Conservation (phyloP, 2,797 vertebrate genomes). For the Pelochelys cantorii region DNA sequence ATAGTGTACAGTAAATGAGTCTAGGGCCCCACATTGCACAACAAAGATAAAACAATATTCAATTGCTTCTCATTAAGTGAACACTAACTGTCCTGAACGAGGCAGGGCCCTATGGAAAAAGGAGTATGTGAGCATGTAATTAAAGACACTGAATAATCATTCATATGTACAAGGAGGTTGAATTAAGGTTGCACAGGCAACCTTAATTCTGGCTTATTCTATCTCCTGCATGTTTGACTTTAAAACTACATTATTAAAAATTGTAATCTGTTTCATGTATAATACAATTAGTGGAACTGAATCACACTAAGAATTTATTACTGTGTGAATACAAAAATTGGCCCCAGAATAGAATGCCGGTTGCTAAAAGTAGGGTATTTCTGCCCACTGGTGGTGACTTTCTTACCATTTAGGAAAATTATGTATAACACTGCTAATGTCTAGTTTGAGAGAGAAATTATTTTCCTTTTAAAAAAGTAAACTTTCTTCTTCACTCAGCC, state of each 20-base stretch:
- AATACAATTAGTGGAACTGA: neutral
- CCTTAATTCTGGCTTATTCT: neutral
- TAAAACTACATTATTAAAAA: neutral
- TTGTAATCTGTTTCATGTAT: neutral
- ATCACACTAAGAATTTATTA: neutral
- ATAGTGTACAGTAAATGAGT: neutral
- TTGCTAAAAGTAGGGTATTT: neutral
- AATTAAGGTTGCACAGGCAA: neutral
- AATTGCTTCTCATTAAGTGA: neutral
- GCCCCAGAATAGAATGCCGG: neutral
- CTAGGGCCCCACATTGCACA: neutral
- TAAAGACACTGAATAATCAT: neutral
- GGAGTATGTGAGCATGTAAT: neutral
- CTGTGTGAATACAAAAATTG: neutral
- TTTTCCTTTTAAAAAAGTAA: neutral
- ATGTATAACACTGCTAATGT: too few species aligned
- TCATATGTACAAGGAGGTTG: neutral
- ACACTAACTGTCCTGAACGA: neutral
- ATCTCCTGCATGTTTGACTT: neutral
- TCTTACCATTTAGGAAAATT: neutral
- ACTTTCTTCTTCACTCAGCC: neutral
- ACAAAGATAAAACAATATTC: too few species aligned
- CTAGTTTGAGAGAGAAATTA: neutral
- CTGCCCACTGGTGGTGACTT: neutral
- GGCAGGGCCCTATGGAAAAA: neutral